Conservation (phyloP, 2,888 invertebrate species). For the Mesorhabditis spiculigera region DNA sequence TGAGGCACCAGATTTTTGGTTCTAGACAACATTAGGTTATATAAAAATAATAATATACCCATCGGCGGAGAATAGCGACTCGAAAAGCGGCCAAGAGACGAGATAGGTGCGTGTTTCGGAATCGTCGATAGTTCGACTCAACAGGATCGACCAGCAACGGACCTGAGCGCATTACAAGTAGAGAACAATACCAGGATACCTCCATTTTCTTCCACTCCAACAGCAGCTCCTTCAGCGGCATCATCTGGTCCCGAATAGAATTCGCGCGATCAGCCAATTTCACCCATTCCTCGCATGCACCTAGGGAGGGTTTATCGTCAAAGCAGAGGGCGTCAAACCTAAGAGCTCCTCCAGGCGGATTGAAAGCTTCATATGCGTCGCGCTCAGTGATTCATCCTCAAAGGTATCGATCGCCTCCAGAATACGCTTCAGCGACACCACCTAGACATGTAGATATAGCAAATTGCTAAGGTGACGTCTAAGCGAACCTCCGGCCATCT, state of each 20-base stretch:
- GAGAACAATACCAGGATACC: conserved; percentile 19
- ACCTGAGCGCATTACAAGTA: conserved; percentile 16
- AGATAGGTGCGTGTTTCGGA: conserved; percentile 38
- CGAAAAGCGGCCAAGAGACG: conserved; percentile 49
- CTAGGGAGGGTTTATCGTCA: conserved; percentile 28
- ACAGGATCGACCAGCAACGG: conserved; percentile 42
- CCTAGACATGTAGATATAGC: conserved; percentile 9
- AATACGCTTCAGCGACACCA: conserved; percentile 39
- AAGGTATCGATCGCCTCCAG: conserved; percentile 36
- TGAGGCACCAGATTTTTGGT: conserved; percentile 36
- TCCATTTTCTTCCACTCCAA: conserved; percentile 78
- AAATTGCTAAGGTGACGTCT: no score
- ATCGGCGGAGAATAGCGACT: conserved; percentile 30
- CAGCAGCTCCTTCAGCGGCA: conserved; percentile 75
- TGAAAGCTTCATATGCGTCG: conserved; percentile 81
- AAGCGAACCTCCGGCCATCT: conserved; percentile 44
- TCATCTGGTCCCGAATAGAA: conserved; percentile 72
- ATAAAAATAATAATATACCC: conserved; percentile 8
- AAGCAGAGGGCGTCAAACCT: conserved; percentile 65
- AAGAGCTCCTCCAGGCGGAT: conserved; percentile 85
- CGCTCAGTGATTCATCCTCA: conserved; percentile 61
- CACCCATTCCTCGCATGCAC: conserved; percentile 55
- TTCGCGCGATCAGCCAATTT: conserved; percentile 63
- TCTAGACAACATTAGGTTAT: conserved; percentile 7
- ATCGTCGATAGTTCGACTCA: conserved; percentile 36